Evolutionary conservation across 1,140 invertebrate species (phyloP).

Genomic region (Drosophila truncata): DNA sequence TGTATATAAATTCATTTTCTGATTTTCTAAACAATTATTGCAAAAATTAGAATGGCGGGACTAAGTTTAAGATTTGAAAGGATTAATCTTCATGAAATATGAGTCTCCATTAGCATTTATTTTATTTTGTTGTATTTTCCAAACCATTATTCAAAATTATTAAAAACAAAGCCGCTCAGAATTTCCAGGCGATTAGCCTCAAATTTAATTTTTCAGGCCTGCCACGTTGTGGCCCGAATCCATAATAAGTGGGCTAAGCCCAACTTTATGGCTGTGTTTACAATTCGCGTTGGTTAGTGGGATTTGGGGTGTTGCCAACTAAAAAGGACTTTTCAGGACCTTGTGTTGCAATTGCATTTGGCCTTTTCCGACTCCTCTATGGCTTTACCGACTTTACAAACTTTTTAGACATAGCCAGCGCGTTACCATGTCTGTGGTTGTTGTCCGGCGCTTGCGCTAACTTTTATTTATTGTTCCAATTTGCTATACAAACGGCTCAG

Average conservation of each 20-base stretch:
- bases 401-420: constrained; percentile 2
- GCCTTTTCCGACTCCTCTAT: constrained; percentile 4
- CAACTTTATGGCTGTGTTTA: constrained; percentile 21
- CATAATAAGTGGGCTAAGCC: constrained; percentile 30
- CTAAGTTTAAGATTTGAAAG: neutral
- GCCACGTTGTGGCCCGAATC: constrained; percentile 24
- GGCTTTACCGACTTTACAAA: constrained; percentile 6
- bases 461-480: constrained; percentile 55
- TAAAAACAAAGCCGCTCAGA: neutral
- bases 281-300: neutral
- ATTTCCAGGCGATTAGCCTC: constrained; percentile 8
- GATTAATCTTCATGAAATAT: neutral
- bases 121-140: neutral
- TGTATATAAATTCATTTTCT: neutral
- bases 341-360: constrained; percentile 43
- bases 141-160: neutral
- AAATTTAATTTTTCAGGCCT: neutral
- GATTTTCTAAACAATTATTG: neutral
- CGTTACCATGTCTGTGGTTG: neutral
- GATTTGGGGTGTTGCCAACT: neutral
- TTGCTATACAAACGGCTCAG: constrained; percentile 34
- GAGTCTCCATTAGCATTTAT: neutral
- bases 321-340: constrained; percentile 26
- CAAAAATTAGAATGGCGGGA: neutral
- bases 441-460: constrained; percentile 48